Base-by-base conservation (phyloP, 2,113 vertebrate species). In the Oncorhynchus gorbuscha region DNA sequence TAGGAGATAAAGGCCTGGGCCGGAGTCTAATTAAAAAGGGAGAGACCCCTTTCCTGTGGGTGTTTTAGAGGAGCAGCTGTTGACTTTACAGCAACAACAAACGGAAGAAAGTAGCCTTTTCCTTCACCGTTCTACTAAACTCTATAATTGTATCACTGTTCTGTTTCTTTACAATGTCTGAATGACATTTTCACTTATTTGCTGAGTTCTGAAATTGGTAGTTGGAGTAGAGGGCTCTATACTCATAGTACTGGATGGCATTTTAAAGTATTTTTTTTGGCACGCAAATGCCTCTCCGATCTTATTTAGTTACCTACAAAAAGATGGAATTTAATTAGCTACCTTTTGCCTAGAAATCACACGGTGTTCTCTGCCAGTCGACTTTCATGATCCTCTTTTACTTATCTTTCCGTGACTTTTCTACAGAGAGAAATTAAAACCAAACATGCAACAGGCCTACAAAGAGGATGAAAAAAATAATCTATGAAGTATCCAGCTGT, bases 1-100 rank as follows among this genome's bases (percentile, higher is more conserved):
- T 78, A 86, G 79, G 85, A 78, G 67, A 82, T 84, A 80, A 84
- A 90, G 86, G 88, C 81, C 71, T 78, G 83, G 73, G 78, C 72
- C 81, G 80, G 76, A 85, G 87, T 77, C 86, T 89, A 90, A 90
- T 90, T 89, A 89, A 89, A 39, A 87, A 81, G 78, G 82, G 78
- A 85, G 76, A 86, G 79, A 75, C 78, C 49, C 22, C 76, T 87
- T 78, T 81, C 83, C 81, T 79, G 39, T 87, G 81, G 75, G 74
- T 79, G 76, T 78, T 78, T 73, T 80, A 58, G 83, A 66, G 55
- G 69, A 62, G 66, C 24, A 58, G 74, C 75, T 80, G 79, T 84
- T 77, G 75, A 71, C 35, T 67, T 69, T 35, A 69, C 30, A 7
- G 55, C 59, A 73, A 49, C 64, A 58, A 69, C 65, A 68, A 68